Evolutionary conservation across 2,113 vertebrate genomes (phyloP).

Genomic region (Zapus hudsonius): DNA sequence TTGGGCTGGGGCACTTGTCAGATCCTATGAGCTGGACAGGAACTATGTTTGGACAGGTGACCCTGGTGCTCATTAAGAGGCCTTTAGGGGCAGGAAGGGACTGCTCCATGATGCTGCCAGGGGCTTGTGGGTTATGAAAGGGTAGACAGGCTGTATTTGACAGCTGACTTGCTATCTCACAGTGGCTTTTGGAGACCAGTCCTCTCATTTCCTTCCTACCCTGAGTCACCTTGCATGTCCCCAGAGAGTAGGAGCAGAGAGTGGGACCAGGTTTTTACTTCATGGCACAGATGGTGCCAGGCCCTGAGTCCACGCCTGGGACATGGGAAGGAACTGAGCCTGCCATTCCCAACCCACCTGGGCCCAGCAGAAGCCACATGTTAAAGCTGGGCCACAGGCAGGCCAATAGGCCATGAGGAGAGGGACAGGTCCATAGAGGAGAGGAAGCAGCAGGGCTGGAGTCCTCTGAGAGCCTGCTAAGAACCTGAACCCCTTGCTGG

Average conservation of each 20-base stretch:
- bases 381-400: background rate
- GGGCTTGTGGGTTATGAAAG: background rate
- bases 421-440: background rate
- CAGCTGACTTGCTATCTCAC: background rate
- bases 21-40: background rate
- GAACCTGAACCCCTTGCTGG: constrained; percentile 47
- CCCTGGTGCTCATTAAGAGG: background rate
- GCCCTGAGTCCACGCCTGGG: background rate
- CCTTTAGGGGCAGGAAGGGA: background rate
- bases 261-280: background rate
- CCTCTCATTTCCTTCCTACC: background rate
- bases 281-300: background rate
- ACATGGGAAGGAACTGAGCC: background rate
- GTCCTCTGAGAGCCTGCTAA: background rate
- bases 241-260: background rate
- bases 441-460: background rate
- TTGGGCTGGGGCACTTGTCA: background rate
- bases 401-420: background rate
- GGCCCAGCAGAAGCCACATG: background rate
- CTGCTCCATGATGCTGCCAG: background rate
- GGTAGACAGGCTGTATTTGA: background rate
- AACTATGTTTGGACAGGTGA: background rate
- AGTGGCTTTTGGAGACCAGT: constrained; percentile 43
- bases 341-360: background rate
- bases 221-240: background rate